Evolutionary conservation across 1,140 invertebrate genomes (phyloP).

Genomic region (Heterodera schachtii): DNA sequence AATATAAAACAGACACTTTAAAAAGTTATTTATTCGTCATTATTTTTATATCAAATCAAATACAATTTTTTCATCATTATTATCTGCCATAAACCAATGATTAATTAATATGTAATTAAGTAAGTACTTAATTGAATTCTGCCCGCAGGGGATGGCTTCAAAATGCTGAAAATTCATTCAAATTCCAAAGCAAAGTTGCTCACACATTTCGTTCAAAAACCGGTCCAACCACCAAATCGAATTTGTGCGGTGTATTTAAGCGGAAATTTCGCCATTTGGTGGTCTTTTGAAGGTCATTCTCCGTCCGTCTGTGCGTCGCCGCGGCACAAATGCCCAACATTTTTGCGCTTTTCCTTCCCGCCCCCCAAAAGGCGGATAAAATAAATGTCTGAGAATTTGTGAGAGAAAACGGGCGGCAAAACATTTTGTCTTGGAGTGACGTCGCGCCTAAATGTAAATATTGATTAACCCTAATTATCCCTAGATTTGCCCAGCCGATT

Average conservation of each 20-base stretch:
- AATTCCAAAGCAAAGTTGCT: neutral
- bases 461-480: too few species aligned
- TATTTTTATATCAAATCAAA: too few species aligned
- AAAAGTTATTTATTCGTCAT: too few species aligned
- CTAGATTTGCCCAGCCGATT: too few species aligned
- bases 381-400: neutral
- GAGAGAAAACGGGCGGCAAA: neutral
- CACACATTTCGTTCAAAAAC: neutral
- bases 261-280: neutral
- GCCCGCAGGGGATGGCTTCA: neutral
- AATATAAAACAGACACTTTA: too few species aligned
- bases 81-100: too few species aligned
- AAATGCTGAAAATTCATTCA: neutral
- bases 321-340: neutral
- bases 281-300: neutral
- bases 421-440: neutral
- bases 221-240: neutral
- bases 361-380: too few species aligned
- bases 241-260: neutral
- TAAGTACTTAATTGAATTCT: too few species aligned
- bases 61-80: too few species aligned
- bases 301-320: too few species aligned
- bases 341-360: neutral
- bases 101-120: too few species aligned
- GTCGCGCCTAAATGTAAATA: too few species aligned